Percentiles rank a stretch among this genome's conserved stretches.
These are phyloP conservation scores for Euplagia quadripunctaria DNA, from an alignment of 2,888 invertebrate species.

Conservation along the genomic window DNA sequence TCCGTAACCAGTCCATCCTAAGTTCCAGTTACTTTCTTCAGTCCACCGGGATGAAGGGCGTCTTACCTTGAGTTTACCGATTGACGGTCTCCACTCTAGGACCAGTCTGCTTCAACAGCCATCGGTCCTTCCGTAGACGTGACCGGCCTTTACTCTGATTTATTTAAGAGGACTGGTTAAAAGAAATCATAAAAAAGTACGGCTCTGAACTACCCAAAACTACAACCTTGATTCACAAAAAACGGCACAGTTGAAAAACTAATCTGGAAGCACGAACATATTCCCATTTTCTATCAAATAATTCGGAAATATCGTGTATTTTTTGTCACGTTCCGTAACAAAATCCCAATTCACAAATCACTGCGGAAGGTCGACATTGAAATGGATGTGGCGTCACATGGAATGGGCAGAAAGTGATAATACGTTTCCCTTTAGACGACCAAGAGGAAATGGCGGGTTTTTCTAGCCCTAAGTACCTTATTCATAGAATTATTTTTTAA, in stretches of 20 bases:
- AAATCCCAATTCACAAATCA: conserved; percentile 40
- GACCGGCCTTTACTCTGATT: background rate
- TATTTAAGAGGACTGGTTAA: background rate
- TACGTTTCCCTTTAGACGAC: conserved; percentile 19
- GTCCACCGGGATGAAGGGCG: no score
- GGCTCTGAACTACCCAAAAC: background rate
- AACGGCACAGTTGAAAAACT: conserved; percentile 10
- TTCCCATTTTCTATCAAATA: conserved; percentile 24
- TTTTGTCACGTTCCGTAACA: conserved; percentile 29
- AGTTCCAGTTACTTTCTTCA: no score
- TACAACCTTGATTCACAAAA: background rate
- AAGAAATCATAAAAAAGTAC: background rate
- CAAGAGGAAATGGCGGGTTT: conserved; percentile 16
- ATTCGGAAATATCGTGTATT: conserved; percentile 21
- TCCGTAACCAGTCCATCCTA: no score
- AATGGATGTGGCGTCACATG: conserved; percentile 12
- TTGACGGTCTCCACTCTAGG: no score
- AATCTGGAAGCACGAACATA: conserved; percentile 12
- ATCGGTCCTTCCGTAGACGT: no score
- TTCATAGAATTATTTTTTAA: background rate
- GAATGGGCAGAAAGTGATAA: conserved; percentile 23
- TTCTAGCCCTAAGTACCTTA: background rate
- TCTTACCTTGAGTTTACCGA: no score
- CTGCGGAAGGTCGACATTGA: conserved; percentile 22
- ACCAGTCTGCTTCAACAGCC: no score